Base-by-base conservation (phyloP, 2,888 invertebrate genomes). In the Amphipoea lucens region DNA sequence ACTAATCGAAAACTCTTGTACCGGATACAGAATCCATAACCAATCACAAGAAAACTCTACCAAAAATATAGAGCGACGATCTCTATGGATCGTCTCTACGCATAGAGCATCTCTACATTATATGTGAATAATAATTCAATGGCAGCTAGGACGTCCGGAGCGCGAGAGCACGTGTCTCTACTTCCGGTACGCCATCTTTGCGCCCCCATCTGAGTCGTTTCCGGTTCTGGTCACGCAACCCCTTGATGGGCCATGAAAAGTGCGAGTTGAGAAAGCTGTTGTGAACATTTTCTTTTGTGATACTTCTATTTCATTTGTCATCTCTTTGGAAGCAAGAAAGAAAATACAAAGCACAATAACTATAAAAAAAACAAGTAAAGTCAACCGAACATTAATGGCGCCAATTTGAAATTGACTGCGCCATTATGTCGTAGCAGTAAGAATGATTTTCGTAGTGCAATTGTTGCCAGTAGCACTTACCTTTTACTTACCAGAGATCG, bases 111-210 rank as follows among this genome's bases (percentile, higher is more conserved):
- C 70, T 85, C 84, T 84, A 84, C 70, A 89, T 84, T 90, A 92
- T 93, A 91, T 91, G 92, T 92, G 91, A 90, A 94, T 94, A 94
- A 96, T 96, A 96, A 96, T 94, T 96, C 96, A 96, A 95, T 95
- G 95, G 95, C 91, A 92, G 94, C 92, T 93, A 93, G 94, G 96
- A 96, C 92, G 91, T 97, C 96, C 96, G 96, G 95, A 91, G 96
- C 91, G 94, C 91, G 90, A 90, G 93, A 97, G 96, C 96, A 97
- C 96, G 96, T 97, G 96, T 97, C 96, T 88, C 92, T 89, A 89
- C 91, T 94, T 96, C 96, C 96, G 96, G 94, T 91, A 92, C 93
- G 96, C 96, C 96, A 96, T 96, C 96, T 96, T 96, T 95, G 94
- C 94, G 92, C 93, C 91, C 92, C 94, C 92, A 91, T 90, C 92